Conservation (phyloP, 2,888 invertebrate genomes). For the Anaspis maculata region DNA sequence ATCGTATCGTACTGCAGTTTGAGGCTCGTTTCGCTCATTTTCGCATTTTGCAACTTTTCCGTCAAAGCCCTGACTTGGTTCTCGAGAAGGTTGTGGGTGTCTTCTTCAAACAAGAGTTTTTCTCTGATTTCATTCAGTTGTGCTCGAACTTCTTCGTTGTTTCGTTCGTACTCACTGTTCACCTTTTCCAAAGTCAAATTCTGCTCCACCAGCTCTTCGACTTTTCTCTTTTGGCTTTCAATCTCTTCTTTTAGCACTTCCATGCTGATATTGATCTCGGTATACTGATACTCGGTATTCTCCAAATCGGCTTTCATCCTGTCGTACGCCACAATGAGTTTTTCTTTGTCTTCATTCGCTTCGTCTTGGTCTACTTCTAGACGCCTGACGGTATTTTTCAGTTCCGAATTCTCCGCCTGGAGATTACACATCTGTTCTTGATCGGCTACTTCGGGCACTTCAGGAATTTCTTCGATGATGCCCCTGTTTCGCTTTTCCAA, state of each 20-base stretch:
- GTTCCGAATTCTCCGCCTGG: conserved; percentile 42
- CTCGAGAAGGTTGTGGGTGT: conserved; percentile 24
- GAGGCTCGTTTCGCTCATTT: conserved; percentile 36
- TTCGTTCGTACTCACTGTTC: conserved; percentile 24
- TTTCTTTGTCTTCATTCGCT: conserved; percentile 32
- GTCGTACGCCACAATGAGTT: conserved; percentile 40
- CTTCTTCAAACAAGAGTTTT: conserved; percentile 27
- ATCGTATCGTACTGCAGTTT: conserved; percentile 34
- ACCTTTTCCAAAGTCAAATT: conserved; percentile 22
- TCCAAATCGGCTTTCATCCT: conserved; percentile 41
- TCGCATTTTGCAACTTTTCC: conserved; percentile 37
- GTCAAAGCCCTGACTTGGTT: conserved; percentile 28
- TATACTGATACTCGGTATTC: conserved; percentile 36
- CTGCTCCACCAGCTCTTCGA: conserved; percentile 28
- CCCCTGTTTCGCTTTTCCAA: conserved; percentile 34
- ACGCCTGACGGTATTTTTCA: conserved; percentile 50
- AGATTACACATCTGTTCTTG: conserved; percentile 14
- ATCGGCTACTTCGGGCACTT: neutral
- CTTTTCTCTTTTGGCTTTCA: conserved; percentile 31
- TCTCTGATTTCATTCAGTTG: conserved; percentile 30
- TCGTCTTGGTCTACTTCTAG: conserved; percentile 48
- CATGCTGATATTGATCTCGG: conserved; percentile 44
- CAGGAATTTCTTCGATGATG: conserved; percentile 1
- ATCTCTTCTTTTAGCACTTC: conserved; percentile 40
- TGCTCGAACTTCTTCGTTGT: conserved; percentile 24